Evolutionary conservation across 2,888 invertebrate genomes (phyloP).

Genomic region (Spisula subtruncata): DNA sequence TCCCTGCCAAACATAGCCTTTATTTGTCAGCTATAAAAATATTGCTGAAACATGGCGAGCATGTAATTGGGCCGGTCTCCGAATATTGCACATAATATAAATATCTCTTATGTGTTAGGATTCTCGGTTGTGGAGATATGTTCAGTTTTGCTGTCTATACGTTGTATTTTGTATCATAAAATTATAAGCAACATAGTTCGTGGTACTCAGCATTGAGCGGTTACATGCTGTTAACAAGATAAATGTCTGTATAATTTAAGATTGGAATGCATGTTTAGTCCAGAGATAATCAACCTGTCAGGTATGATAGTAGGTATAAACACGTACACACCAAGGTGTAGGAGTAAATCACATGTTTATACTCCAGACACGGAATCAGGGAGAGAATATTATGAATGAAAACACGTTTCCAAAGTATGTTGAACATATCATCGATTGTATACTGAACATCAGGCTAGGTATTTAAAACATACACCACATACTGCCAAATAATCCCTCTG

Average conservation of each 20-base stretch:
- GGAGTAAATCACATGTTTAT: not conserved
- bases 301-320: not conserved
- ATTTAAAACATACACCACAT: too few species aligned
- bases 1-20: too few species aligned
- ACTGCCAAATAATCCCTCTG: too few species aligned
- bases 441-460: too few species aligned
- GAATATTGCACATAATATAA: too few species aligned
- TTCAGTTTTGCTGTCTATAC: not conserved
- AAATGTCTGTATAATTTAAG: conserved; percentile 10
- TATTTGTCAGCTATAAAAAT: too few species aligned
- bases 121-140: too few species aligned
- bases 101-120: too few species aligned
- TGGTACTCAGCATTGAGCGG: not conserved
- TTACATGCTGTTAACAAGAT: not conserved
- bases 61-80: too few species aligned
- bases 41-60: too few species aligned
- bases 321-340: conserved; percentile 5
- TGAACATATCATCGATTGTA: too few species aligned
- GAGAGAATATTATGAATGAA: not conserved
- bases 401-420: not conserved
- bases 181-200: not conserved
- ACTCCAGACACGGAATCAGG: not conserved
- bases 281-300: not conserved
- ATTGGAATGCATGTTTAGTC: not conserved
- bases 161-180: not conserved